phyloP scores from a whole-genome alignment of 2,797 vertebrate species.

The Cichlasoma orientale region DNA sequence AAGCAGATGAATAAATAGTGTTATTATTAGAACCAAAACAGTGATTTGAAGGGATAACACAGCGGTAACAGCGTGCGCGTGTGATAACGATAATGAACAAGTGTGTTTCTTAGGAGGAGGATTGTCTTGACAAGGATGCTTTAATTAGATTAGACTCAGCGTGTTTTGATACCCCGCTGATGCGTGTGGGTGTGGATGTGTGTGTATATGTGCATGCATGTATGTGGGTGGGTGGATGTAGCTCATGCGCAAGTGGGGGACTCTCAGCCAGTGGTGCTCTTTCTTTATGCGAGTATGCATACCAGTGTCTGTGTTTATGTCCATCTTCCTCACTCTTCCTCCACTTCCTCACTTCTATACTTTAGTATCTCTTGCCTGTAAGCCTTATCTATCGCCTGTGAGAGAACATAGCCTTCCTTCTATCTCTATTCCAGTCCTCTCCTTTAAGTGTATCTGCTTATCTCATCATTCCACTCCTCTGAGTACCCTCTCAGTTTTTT shows the following conservation, averaged over 20 bases:
- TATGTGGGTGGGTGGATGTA: conserved; percentile 5
- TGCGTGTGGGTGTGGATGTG: conserved; percentile 44
- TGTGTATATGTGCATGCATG: conserved; percentile 10
- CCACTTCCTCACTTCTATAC: conserved; percentile 30
- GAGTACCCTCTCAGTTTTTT: conserved; percentile 12
- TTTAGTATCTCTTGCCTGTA: conserved; percentile 22
- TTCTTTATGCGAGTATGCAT: conserved; percentile 43
- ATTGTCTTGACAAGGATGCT: conserved; percentile 79
- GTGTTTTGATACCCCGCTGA: conserved; percentile 64
- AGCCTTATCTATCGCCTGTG: conserved; percentile 23
- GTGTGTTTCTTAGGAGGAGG: conserved; percentile 69
- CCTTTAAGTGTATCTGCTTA: conserved; percentile 13
- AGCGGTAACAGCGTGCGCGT: conserved; percentile 58
- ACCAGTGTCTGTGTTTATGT: conserved; percentile 53
- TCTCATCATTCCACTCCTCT: conserved; percentile 21
- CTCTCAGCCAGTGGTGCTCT: conserved; percentile 36
- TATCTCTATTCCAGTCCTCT: conserved; percentile 3
- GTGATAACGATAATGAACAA: conserved; percentile 76
- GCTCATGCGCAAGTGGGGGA: conserved; percentile 26
- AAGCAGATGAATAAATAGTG: conserved; percentile 63
- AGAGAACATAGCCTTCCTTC: conserved; percentile 29
- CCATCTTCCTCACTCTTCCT: conserved; percentile 37
- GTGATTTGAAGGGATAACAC: conserved; percentile 73
- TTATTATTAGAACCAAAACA: conserved; percentile 73
- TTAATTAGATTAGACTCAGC: conserved; percentile 82